Conservation (phyloP, 2,113 vertebrate genomes). For the Stigmatopora nigra region DNA sequence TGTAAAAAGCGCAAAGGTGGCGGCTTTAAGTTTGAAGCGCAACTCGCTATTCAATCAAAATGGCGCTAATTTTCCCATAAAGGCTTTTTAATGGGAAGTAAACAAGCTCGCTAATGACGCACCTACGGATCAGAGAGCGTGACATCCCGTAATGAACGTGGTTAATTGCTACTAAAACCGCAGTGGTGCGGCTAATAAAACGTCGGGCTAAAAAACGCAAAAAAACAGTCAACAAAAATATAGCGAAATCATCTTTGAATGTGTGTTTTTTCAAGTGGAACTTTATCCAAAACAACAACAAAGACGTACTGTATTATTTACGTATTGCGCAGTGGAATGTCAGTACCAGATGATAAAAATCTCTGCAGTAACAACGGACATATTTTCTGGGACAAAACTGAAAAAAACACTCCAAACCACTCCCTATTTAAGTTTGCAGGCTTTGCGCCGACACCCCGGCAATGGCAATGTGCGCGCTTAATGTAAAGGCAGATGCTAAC, state of each 20-base stretch:
- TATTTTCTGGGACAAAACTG: constrained; percentile 4
- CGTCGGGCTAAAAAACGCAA: not conserved
- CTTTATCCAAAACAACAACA: not conserved
- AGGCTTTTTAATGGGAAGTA: constrained; percentile 4
- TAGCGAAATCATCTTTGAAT: not conserved
- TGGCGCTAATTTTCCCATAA: not conserved
- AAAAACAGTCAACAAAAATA: not conserved
- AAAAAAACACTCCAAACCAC: not conserved
- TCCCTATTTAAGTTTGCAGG: not conserved
- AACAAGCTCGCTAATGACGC: not conserved
- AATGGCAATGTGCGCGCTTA: not conserved
- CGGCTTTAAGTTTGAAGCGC: not conserved
- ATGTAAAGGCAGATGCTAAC: too few relatives aligned
- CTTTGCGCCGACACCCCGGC: not conserved
- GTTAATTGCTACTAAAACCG: constrained; percentile 3
- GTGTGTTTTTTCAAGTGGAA: not conserved
- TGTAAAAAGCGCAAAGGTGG: not conserved
- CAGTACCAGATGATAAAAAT: not conserved
- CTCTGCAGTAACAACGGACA: not conserved
- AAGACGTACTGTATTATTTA: not conserved
- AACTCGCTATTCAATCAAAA: not conserved
- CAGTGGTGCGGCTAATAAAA: not conserved
- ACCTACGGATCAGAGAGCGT: not conserved
- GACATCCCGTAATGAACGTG: not conserved
- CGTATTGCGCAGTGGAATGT: not conserved